Conservation (phyloP, 2,797 vertebrate genomes). For the Momotus momota region DNA sequence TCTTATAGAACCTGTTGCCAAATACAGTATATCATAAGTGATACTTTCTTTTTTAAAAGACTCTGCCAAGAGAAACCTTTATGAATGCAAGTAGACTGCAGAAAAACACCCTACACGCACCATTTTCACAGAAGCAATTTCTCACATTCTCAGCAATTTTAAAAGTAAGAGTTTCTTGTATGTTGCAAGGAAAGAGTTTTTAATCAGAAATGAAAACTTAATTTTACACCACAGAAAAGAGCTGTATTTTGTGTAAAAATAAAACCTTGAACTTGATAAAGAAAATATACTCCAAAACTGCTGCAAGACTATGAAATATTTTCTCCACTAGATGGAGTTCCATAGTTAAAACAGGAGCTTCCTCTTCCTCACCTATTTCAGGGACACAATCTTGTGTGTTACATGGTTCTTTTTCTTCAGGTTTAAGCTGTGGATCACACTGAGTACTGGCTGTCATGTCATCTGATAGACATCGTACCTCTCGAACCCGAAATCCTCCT, state of each 20-base stretch:
- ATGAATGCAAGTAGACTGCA: background rate
- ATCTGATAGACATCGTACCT: slow-evolving; percentile 92
- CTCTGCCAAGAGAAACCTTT: background rate
- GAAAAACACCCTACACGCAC: background rate
- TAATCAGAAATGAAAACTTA: background rate
- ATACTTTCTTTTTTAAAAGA: background rate
- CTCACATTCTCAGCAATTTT: background rate
- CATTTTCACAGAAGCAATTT: background rate
- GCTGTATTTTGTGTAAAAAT: background rate
- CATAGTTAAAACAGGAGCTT: background rate
- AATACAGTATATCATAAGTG: background rate
- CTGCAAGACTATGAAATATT: background rate
- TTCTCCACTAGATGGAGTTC: slow-evolving; percentile 51
- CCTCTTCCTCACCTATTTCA: slow-evolving; percentile 84
- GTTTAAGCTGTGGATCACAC: slow-evolving; percentile 85
- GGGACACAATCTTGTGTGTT: slow-evolving; percentile 90
- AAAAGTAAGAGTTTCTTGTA: background rate
- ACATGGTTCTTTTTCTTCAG: slow-evolving; percentile 85
- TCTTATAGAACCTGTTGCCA: background rate
- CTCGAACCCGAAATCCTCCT: slow-evolving; percentile 91
- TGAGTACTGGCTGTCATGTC: slow-evolving; percentile 84
- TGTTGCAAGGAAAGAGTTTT: background rate
- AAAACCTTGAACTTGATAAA: background rate
- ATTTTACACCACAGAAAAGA: background rate
- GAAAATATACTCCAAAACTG: background rate